These are phyloP conservation scores for Lithobates sylvaticus DNA, from an alignment of 2,797 vertebrate species.

Conservation along the genomic window DNA sequence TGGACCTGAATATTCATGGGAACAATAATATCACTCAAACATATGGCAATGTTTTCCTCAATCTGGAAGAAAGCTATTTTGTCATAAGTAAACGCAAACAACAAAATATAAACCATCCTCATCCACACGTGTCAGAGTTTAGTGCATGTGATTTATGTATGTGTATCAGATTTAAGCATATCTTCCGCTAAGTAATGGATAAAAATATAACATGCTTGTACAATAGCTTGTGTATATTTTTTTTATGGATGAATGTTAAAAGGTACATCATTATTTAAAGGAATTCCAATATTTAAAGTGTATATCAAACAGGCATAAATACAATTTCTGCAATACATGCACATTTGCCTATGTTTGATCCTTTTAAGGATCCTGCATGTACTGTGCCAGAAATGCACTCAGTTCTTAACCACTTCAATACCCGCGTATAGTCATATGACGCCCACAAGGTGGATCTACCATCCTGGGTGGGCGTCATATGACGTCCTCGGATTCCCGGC, in stretches of 20 bases:
- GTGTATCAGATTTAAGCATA: slow-evolving; percentile 1
- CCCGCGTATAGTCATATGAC: too few species aligned
- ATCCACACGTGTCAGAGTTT: not conserved
- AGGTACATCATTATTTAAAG: too few species aligned
- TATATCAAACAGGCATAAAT: too few species aligned
- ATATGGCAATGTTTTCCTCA: slow-evolving; percentile 40
- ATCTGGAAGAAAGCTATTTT: slow-evolving; percentile 34
- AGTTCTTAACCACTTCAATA: too few species aligned
- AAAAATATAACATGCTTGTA: not conserved
- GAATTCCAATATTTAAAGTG: too few species aligned
- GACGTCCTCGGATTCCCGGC: too few species aligned
- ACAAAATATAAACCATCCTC: slow-evolving; percentile 42
- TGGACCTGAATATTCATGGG: slow-evolving; percentile 32
- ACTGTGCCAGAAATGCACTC: too few species aligned
- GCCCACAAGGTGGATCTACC: too few species aligned
- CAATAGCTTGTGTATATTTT: not conserved
- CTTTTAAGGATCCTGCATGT: too few species aligned
- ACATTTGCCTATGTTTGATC: too few species aligned
- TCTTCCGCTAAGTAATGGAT: not conserved
- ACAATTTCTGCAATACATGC: too few species aligned
- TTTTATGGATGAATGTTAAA: not conserved
- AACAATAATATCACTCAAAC: not conserved
- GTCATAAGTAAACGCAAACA: slow-evolving; percentile 41
- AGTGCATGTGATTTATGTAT: slow-evolving; percentile 17
- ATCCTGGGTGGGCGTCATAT: too few species aligned